Base-by-base conservation (phyloP, 2,113 vertebrate species). In the Turdus rufiventris region DNA sequence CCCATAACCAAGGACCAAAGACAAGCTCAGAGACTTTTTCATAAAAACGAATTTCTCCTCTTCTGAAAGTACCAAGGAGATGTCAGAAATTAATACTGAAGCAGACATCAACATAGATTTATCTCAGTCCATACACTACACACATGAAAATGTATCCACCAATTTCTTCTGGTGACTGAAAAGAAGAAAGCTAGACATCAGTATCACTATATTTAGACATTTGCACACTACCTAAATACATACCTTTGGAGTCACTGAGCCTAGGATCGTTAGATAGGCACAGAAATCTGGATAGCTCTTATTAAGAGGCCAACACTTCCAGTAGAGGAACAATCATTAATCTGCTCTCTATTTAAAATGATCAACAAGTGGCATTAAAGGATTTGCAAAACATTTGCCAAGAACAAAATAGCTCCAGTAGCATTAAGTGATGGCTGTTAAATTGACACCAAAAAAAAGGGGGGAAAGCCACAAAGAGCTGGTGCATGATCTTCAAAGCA, bases 121-220 rank as follows among this genome's bases (percentile, higher is more conserved):
- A 67, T 70, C 63, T 76, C 89, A 56, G 56, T 18, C 15, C 12
- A 34, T 34, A 58, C 15, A 73, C 56, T 3, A 4, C 33, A 56
- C 33, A 79, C 67, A 70, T 0, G 12, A 80, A 94, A 94, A 73
- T 12, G 17, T 45, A 74, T 60, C 26, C 53, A 77, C 7, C 70
- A 63, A 67, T 85, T 93, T 94, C 71, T 94, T 85, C 78, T 83
- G n/a, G 20, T 89, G 60, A 75, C 29, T 73, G 42, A 85, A 82
- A 92, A 68, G 72, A 94, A 88, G 29, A 88, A 94, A 89, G 24
- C 54, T 73, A 75, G 48, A 47, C 31, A 75, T 82, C 53, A 61
- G 77, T 78, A 89, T 3, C 66, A 57, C 84, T 89, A 54, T 66
- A 89, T 89, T 94, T 85, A 89, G 89, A 73, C 31, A 89, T 63